Percentiles rank a stretch among this genome's conserved stretches.
Evolutionary conservation across 2,113 vertebrate species (phyloP).

Genomic region (Pachycephala philippinensis): DNA sequence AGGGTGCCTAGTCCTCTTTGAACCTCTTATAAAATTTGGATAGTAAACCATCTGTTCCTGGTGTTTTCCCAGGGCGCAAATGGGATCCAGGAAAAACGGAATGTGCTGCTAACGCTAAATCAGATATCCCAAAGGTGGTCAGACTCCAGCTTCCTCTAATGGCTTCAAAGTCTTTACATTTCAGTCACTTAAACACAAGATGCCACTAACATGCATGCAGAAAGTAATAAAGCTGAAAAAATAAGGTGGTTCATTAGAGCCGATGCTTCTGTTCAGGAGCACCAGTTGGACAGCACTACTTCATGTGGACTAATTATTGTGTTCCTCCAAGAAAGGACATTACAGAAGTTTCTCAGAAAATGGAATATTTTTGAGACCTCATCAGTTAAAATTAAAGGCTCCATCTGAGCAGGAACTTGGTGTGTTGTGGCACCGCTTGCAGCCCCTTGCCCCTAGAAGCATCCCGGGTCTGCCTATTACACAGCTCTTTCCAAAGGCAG

Average conservation of each 20-base stretch:
- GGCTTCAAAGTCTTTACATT: not conserved
- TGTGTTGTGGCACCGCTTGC: not conserved
- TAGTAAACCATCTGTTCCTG: constrained; percentile 37
- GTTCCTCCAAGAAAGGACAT: not conserved
- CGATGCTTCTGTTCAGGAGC: not conserved
- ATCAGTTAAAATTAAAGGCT: not conserved
- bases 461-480: not conserved
- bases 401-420: not conserved
- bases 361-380: not conserved
- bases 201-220: not conserved
- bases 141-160: not conserved
- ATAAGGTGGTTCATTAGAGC: not conserved
- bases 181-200: not conserved
- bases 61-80: constrained; percentile 31
- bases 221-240: not conserved
- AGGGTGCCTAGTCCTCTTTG: constrained; percentile 1
- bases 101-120: constrained; percentile 30
- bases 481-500: not conserved
- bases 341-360: not conserved
- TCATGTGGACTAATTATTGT: not conserved
- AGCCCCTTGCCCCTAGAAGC: not conserved
- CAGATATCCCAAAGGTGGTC: not conserved
- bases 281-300: not conserved
- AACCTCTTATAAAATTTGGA: not conserved
- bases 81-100: constrained; percentile 13